Base-by-base conservation (phyloP, 1,140 invertebrate genomes). In the Neocloeon triangulifer region DNA sequence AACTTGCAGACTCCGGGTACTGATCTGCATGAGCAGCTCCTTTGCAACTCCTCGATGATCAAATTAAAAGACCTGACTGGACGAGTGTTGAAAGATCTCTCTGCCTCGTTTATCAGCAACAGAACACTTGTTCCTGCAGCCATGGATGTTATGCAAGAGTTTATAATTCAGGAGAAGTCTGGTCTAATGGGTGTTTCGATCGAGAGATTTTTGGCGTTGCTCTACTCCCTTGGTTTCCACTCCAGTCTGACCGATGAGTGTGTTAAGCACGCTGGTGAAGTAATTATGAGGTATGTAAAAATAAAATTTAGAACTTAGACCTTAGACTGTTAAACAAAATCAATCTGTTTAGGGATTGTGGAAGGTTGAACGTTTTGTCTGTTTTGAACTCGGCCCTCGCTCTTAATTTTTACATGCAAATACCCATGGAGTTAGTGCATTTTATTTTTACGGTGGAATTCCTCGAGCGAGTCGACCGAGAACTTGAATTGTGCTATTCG, bases 401-500 rank as follows among this genome's bases (percentile, higher is more conserved):
- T 0, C 37, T 65, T 9, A 51, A 54, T 34, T 61, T 49, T 37
- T 61, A 55, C 34, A 51, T 59, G 35, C 35, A 39, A 9, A 47
- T 64, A 32, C 49, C 56, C 3, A 47, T 50, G 15, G 41, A 50
- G 22, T 41, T 64, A 5, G 47, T 65, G 10, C 50, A 58, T 40
- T 44, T 52, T 36, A 53, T 64, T 14, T 65, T 65, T 38, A 59
- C 53, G 34, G 53, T 59, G 2, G 50, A 55, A 32, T 65, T 64
- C 36, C 51, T 65, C 34, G 57, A 64, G 32, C 51, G 55, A 35
- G 40, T 64, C 6, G 62, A 65, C 33, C 43, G 52, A 9, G 62
- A 64, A 42, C 48, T 64, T 33, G 45, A 50, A 23, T 49, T 51
- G 34, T 58, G 56, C 34, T 61, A 59, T 38, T 56, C 50, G 5